Conservation (phyloP, 2,888 invertebrate species). For the Zootermopsis nevadensis region DNA sequence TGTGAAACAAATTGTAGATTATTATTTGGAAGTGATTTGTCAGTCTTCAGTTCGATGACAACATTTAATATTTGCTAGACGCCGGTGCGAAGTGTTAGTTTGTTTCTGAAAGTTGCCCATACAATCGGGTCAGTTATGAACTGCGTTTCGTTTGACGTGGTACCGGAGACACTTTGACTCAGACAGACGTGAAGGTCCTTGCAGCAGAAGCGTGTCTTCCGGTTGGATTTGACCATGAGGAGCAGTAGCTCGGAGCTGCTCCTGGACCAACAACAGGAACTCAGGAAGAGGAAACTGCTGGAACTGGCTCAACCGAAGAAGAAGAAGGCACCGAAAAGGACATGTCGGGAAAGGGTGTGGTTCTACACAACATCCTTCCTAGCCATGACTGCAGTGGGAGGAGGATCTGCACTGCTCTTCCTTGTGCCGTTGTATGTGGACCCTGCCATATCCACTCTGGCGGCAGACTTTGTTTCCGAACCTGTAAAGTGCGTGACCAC, state of each 20-base stretch:
- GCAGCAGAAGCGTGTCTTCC: too few relatives aligned
- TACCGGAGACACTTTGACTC: too few relatives aligned
- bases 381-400: slow-evolving; percentile 77
- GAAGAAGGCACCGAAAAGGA: slow-evolving; percentile 63
- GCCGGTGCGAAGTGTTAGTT: too few relatives aligned
- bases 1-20: too few relatives aligned
- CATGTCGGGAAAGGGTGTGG: slow-evolving; percentile 75
- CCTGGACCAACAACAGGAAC: slow-evolving; percentile 79
- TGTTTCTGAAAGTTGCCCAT: too few relatives aligned
- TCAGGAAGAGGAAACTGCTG: slow-evolving; percentile 71
- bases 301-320: slow-evolving; percentile 69
- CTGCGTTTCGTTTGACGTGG: too few relatives aligned
- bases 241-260: slow-evolving; percentile 83
- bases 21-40: too few relatives aligned
- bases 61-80: too few relatives aligned
- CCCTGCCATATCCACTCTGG: slow-evolving; percentile 70
- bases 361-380: slow-evolving; percentile 78
- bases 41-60: too few relatives aligned
- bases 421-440: slow-evolving; percentile 80
- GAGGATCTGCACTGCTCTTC: slow-evolving; percentile 78
- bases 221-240: slow-evolving; percentile 65
- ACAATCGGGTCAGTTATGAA: too few relatives aligned
- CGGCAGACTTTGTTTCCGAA: slow-evolving; percentile 76
- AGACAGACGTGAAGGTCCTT: too few relatives aligned
- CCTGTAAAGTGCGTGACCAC: slow-evolving; percentile 81